These are phyloP conservation scores for Cyclina sinensis DNA, from an alignment of 1,140 invertebrate genomes.

Conservation along the genomic window DNA sequence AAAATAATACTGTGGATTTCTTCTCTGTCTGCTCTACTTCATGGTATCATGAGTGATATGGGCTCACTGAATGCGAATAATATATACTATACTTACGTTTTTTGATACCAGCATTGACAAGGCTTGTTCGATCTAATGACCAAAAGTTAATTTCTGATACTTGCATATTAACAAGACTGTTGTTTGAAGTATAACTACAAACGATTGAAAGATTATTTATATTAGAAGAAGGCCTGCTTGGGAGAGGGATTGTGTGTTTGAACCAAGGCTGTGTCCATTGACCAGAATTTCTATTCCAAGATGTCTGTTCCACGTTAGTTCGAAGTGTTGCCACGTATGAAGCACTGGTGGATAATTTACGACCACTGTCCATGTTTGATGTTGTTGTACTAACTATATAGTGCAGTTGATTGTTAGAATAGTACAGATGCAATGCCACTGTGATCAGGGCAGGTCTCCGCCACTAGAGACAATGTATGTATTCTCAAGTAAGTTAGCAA, in stretches of 20 bases:
- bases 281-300: slow-evolving; percentile 47
- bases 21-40: too few relatives aligned
- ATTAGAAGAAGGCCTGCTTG: neutral
- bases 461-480: slow-evolving; percentile 58
- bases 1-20: too few relatives aligned
- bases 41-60: too few relatives aligned
- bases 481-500: slow-evolving; percentile 7
- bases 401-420: slow-evolving; percentile 3
- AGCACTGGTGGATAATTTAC: slow-evolving; percentile 48
- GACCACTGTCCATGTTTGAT: slow-evolving; percentile 28
- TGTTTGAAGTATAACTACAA: slow-evolving; percentile 19
- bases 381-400: slow-evolving; percentile 56
- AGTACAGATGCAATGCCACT: slow-evolving; percentile 58
- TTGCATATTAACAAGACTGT: slow-evolving; percentile 26
- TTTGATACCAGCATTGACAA: slow-evolving; percentile 6
- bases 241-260: slow-evolving; percentile 11
- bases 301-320: slow-evolving; percentile 53
- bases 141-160: slow-evolving; percentile 35
- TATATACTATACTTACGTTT: neutral
- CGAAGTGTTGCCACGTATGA: slow-evolving; percentile 53
- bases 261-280: slow-evolving; percentile 49
- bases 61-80: too few relatives aligned
- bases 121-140: slow-evolving; percentile 41
- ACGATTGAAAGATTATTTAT: slow-evolving; percentile 19
- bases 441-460: slow-evolving; percentile 41